Conservation (phyloP, 2,113 vertebrate species). For the Scytalopus superciliaris region DNA sequence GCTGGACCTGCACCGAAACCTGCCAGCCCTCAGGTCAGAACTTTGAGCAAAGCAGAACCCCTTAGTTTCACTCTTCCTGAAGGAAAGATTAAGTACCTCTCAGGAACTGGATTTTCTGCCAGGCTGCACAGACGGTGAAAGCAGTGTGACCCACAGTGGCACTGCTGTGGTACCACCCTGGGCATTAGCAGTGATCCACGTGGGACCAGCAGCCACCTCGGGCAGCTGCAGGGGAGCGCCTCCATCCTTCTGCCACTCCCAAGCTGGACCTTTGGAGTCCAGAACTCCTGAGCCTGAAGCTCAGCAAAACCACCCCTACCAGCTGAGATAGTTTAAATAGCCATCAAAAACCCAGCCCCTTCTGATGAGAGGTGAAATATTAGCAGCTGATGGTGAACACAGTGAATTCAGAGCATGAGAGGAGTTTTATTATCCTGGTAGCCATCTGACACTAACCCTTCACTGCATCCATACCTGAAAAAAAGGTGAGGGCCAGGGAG, state of each 20-base stretch:
- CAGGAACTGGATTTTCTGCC: neutral
- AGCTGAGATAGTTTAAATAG: neutral
- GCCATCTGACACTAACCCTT: neutral
- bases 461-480: neutral
- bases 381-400: neutral
- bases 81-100: neutral
- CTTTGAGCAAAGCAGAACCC: neutral
- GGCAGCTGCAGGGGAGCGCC: too few species aligned
- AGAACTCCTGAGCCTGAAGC: neutral
- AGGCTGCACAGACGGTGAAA: neutral
- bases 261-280: neutral
- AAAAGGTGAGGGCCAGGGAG: neutral
- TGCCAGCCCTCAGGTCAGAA: too few species aligned
- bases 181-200: accelerated
- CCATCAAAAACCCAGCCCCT: neutral
- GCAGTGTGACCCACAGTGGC: neutral
- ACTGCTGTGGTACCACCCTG: neutral
- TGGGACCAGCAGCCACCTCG: accelerated
- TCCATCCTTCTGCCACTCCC: neutral
- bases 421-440: neutral
- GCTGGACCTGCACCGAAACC: accelerated
- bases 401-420: neutral
- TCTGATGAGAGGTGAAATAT: neutral
- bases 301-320: neutral
- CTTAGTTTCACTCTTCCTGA: neutral